Conservation (phyloP, 2,888 invertebrate species). For the Mythimna vitellina region DNA sequence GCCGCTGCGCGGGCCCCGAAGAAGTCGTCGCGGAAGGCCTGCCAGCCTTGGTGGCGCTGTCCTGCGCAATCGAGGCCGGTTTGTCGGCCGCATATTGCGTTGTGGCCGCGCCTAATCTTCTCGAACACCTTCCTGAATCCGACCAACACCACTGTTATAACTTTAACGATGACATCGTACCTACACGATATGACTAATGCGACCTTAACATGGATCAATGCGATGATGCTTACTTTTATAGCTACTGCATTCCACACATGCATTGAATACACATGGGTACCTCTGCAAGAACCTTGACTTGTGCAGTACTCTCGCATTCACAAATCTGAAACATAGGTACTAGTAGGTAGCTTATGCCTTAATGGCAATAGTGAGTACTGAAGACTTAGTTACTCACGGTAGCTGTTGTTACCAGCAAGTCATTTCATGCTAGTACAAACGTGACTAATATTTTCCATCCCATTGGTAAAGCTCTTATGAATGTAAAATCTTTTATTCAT, state of each 20-base stretch:
- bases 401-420: conserved; percentile 3
- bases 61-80: conserved; percentile 89
- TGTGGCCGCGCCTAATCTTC: conserved; percentile 84
- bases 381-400: no score
- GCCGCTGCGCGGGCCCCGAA: conserved; percentile 78
- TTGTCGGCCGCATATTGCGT: conserved; percentile 84
- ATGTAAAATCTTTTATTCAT: conserved; percentile 29
- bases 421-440: background rate
- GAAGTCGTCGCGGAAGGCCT: conserved; percentile 88
- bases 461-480: conserved; percentile 20
- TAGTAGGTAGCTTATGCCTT: background rate
- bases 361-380: background rate
- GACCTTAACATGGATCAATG: conserved; percentile 28
- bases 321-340: background rate
- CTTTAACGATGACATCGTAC: conserved; percentile 75
- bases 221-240: conserved; percentile 20
- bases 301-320: background rate
- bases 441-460: conserved; percentile 20
- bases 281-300: background rate
- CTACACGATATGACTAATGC: conserved; percentile 62
- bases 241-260: conserved; percentile 14
- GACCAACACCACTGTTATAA: conserved; percentile 72
- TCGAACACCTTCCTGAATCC: conserved; percentile 79
- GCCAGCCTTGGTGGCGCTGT: conserved; percentile 89
- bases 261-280: conserved; percentile 10